A percentile compares a stretch with the other conserved stretches of the same genome.
phyloP scores from a whole-genome alignment of 30 jellyfish, hydroid and myxozoan species.

The Aurelia aurita region DNA sequence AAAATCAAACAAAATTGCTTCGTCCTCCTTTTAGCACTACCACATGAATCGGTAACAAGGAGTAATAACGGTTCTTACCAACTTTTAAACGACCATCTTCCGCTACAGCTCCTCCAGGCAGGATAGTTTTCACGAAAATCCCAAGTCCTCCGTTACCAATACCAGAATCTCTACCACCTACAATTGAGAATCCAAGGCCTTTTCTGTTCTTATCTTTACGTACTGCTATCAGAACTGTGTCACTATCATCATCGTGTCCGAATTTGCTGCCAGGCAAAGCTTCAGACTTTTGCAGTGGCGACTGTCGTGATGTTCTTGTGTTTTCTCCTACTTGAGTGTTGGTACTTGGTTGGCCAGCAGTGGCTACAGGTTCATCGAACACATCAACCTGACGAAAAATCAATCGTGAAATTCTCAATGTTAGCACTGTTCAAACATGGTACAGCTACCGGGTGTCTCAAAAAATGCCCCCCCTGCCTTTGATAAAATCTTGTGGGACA shows the following conservation, averaged over 20 bases:
- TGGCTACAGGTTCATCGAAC: conserved; percentile 10
- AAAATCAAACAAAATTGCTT: too few relatives aligned
- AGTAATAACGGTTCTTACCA: conserved; percentile 67
- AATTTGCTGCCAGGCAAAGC: neutral
- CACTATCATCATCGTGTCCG: neutral
- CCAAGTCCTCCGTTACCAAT: conserved; percentile 55
- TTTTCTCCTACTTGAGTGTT: conserved; percentile 35
- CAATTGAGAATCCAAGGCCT: conserved; percentile 91
- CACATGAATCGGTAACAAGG: too few relatives aligned
- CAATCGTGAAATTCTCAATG: neutral
- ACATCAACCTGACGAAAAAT: neutral
- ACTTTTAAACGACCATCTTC: conserved; percentile 86
- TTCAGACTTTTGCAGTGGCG: conserved; percentile 22
- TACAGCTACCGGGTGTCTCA: too few relatives aligned
- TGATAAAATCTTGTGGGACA: too few relatives aligned
- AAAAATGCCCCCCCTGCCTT: too few relatives aligned
- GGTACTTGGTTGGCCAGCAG: conserved; percentile 46
- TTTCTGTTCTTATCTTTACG: conserved; percentile 71
- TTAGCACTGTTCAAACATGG: too few relatives aligned
- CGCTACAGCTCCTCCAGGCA: conserved; percentile 92
- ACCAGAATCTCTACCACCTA: conserved; percentile 86
- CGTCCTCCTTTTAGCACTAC: too few relatives aligned
- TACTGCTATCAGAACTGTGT: conserved; percentile 22
- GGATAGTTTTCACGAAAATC: conserved; percentile 70
- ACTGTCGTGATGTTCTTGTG: conserved; percentile 33